phyloP scores from a whole-genome alignment of 2,797 vertebrate genomes.

The Synanceia verrucosa region DNA sequence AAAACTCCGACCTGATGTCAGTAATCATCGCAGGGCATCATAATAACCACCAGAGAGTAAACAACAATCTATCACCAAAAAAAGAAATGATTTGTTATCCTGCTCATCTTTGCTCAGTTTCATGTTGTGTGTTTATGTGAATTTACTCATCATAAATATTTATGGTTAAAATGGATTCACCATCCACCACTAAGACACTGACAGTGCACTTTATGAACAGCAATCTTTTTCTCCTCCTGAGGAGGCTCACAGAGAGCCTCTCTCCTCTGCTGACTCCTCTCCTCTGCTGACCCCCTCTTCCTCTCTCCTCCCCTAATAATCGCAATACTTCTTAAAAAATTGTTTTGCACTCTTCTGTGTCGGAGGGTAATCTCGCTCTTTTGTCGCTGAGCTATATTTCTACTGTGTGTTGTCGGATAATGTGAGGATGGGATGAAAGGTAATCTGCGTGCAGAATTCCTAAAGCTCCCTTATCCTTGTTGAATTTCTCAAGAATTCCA shows the following conservation, averaged over 20 bases:
- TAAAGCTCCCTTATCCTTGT: slow-evolving; percentile 80
- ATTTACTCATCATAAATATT: slow-evolving; percentile 27
- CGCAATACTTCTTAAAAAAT: slow-evolving; percentile 62
- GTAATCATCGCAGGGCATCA: not conserved
- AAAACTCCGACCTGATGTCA: slow-evolving; percentile 24
- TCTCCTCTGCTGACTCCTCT: slow-evolving; percentile 7
- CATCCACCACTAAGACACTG: slow-evolving; percentile 6
- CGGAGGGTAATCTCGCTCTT: slow-evolving; percentile 69
- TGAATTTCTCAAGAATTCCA: slow-evolving; percentile 83
- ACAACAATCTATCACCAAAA: not conserved
- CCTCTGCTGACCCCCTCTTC: not conserved
- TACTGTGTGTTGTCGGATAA: slow-evolving; percentile 77
- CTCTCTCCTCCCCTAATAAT: slow-evolving; percentile 37
- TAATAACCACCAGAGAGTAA: not conserved
- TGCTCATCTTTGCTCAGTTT: not conserved
- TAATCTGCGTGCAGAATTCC: slow-evolving; percentile 80
- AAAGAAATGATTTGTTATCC: slow-evolving; percentile 1
- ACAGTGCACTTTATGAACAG: slow-evolving; percentile 38
- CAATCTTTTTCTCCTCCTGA: slow-evolving; percentile 8
- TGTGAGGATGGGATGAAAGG: slow-evolving; percentile 76
- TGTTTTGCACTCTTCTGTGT: slow-evolving; percentile 61
- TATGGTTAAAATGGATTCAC: slow-evolving; percentile 6
- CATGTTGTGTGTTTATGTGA: slow-evolving; percentile 10
- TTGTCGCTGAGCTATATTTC: slow-evolving; percentile 75
- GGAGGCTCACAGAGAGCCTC: slow-evolving; percentile 38